Evolutionary conservation across 2,797 vertebrate genomes (phyloP), one percentile per base, ranked within the genome.

Genomic region (Spinus olivaceus): DNA sequence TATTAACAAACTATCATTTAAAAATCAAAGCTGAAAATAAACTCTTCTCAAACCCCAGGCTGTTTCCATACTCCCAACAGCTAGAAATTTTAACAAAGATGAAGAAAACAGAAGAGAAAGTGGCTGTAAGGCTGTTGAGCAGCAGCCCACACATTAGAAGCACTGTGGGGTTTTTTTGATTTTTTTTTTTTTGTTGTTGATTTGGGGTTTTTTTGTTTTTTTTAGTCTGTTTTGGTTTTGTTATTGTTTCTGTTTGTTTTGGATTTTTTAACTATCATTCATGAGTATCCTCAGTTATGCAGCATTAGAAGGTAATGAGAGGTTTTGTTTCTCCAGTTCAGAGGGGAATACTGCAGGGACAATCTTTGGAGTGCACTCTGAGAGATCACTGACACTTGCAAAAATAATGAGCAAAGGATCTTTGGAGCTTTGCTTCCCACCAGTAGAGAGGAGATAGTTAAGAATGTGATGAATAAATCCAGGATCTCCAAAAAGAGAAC

Each of bases 111-210:
- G 27, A 21, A 42, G 65, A 28, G 14, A 53, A 53, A 70, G n/a
- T 41, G 30, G 10, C 22, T 1, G 8, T 37, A 64, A 37, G 10
- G 14, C 42, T 80, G n/a, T 50, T 28, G 61, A 72, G 39, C 14
- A 82, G 60, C 24, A 83, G 39, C 13, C 25, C 6, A 16, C 13
- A 32, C 19, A 22, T 51, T 27, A 32, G 18, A 82, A 73, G 18
- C 47, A 24, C 8, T 20, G 35, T 0, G 2, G 14, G 6, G 1
- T 2, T 10, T 50, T 18, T 53, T 24, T 13, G 3, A 6, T 14
- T 46, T 24, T 17, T 6, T 41, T 35, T 35, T 35, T 41, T 41
- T 41, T 67, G 41, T 44, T 44, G 12, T 53, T 60, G 19, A 37
- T 51, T 35, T 44, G 16, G 12, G 57, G 1, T 11, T 57, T 8